Conservation (phyloP, 2,797 vertebrate genomes). For the Apogon talboti region DNA sequence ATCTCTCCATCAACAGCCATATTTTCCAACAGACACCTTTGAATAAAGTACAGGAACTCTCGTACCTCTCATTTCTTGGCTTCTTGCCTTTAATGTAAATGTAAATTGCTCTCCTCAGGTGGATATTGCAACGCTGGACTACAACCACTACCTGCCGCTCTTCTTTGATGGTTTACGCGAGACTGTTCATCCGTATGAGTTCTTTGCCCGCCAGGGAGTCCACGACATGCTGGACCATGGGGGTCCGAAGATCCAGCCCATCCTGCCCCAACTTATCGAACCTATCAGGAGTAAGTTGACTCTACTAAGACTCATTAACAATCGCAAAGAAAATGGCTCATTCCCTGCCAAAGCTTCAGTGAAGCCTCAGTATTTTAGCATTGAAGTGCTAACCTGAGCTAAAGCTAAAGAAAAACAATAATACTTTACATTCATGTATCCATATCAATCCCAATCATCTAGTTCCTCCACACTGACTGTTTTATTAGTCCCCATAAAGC, state of each 20-base stretch:
- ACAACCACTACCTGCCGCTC: constrained; percentile 90
- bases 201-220: constrained; percentile 92
- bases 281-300: constrained; percentile 92
- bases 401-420: too few species aligned
- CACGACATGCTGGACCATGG: constrained; percentile 95
- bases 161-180: constrained; percentile 95
- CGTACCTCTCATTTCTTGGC: not conserved
- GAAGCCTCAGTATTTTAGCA: too few species aligned
- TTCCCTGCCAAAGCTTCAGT: not conserved
- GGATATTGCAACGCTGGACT: constrained; percentile 93
- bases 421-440: too few species aligned
- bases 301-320: constrained; percentile 10
- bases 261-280: constrained; percentile 94
- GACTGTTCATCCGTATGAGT: constrained; percentile 90
- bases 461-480: too few species aligned
- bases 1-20: constrained; percentile 12
- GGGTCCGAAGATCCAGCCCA: constrained; percentile 90
- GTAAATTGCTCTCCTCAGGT: constrained; percentile 80
- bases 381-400: too few species aligned
- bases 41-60: constrained; percentile 7
- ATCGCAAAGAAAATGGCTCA: constrained; percentile 21
- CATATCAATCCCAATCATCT: too few species aligned
- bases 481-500: too few species aligned
- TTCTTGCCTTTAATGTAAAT: constrained; percentile 32
- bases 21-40: constrained; percentile 28